phyloP scores from a whole-genome alignment of 1,140 invertebrate genomes.

The Potamilus streckersoni region DNA sequence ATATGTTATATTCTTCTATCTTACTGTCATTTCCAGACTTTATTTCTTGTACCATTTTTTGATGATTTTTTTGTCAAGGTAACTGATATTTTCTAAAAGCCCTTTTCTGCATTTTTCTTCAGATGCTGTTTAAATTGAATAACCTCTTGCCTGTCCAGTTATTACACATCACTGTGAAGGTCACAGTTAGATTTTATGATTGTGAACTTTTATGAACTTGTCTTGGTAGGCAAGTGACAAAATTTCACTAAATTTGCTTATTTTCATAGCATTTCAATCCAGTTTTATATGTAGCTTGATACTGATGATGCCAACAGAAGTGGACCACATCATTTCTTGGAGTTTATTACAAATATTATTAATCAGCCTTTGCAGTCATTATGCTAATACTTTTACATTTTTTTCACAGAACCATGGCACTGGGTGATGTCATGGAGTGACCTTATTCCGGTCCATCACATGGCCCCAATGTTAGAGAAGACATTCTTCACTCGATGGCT shows the following conservation, averaged over 20 bases:
- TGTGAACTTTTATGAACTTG: not conserved
- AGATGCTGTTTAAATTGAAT: not conserved
- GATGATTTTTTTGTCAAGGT: too few relatives aligned
- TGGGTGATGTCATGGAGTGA: constrained; percentile 91
- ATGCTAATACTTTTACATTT: not conserved
- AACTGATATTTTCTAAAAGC: too few relatives aligned
- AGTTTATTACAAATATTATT: not conserved
- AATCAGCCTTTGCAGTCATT: not conserved
- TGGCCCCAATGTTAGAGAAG: constrained; percentile 83
- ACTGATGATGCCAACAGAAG: not conserved
- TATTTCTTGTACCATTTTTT: too few relatives aligned
- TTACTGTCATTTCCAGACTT: too few relatives aligned
- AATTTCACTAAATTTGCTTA: too few relatives aligned
- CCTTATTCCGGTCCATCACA: constrained; percentile 77
- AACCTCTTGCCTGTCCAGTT: not conserved
- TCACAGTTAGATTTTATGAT: not conserved
- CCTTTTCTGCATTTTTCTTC: too few relatives aligned
- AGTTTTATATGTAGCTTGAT: too few relatives aligned
- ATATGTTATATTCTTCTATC: too few relatives aligned
- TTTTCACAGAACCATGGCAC: constrained; percentile 76
- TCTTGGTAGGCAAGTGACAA: too few relatives aligned
- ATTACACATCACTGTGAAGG: not conserved
- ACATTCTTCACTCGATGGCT: constrained; percentile 91
- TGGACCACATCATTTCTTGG: not conserved
- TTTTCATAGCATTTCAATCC: too few relatives aligned